These are phyloP conservation scores for Tinea semifulvella DNA, from an alignment of 2,888 invertebrate genomes.

Conservation along the genomic window DNA sequence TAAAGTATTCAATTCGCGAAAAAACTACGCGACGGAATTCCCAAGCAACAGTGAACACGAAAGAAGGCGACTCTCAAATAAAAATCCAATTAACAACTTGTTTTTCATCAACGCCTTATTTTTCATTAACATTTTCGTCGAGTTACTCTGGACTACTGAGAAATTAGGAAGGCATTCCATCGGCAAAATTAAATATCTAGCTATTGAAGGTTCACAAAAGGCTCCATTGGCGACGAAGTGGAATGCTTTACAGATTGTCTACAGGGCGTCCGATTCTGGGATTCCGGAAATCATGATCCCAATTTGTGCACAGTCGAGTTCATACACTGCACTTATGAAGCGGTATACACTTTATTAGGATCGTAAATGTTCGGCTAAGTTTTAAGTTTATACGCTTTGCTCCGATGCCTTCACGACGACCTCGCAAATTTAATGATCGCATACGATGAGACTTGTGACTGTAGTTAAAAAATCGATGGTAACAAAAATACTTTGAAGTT, in stretches of 20 bases:
- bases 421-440: no score
- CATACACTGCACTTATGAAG: constrained; percentile 4
- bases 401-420: not conserved
- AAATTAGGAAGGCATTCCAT: constrained; percentile 16
- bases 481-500: no score
- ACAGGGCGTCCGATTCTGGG: constrained; percentile 1
- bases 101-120: constrained; percentile 14
- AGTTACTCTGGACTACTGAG: no score
- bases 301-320: constrained; percentile 1
- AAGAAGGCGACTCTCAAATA: constrained; percentile 9
- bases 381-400: constrained; percentile 10
- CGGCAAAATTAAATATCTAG: constrained; percentile 15
- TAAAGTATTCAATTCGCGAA: constrained; percentile 13
- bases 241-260: constrained; percentile 9
- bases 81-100: constrained; percentile 14
- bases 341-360: constrained; percentile 10
- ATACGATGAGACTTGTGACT: no score
- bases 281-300: constrained; percentile 9
- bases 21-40: constrained; percentile 11
- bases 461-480: no score
- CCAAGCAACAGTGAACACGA: constrained; percentile 11
- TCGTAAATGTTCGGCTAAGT: constrained; percentile 10
- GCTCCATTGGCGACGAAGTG: constrained; percentile 8
- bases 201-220: constrained; percentile 13
- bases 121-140: constrained; percentile 15